These are phyloP conservation scores for Ornithorhynchus anatinus DNA, from an alignment of 2,113 vertebrate genomes.

Conservation along the genomic window DNA sequence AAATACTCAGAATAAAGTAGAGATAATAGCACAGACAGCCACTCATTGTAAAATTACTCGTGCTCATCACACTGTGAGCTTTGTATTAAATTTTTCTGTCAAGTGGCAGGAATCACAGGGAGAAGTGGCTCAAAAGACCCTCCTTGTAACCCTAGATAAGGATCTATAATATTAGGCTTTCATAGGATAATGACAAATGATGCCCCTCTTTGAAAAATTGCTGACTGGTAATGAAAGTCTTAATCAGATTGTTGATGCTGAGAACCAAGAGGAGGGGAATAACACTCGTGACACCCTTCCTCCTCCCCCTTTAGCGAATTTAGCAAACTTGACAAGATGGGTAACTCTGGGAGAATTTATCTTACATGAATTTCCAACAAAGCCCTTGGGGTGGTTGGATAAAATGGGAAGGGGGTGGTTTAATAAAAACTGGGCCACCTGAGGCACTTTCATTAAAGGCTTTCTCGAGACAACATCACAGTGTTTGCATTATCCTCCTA, in stretches of 20 bases:
- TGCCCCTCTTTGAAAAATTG: constrained; percentile 74
- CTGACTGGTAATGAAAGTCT: constrained; percentile 77
- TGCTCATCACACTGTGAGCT: constrained; percentile 80
- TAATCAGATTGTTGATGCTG: constrained; percentile 74
- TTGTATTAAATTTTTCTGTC: constrained; percentile 93
- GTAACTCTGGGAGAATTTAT: constrained; percentile 70
- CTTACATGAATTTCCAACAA: constrained; percentile 80
- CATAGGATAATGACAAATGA: constrained; percentile 81
- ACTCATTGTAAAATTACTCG: constrained; percentile 86
- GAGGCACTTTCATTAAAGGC: constrained; percentile 90
- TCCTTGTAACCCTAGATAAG: constrained; percentile 74
- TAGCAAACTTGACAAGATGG: constrained; percentile 71
- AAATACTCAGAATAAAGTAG: constrained; percentile 73
- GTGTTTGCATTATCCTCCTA: constrained; percentile 72
- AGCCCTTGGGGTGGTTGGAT: constrained; percentile 70
- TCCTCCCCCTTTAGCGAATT: constrained; percentile 55
- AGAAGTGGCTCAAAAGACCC: constrained; percentile 71
- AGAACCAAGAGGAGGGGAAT: constrained; percentile 47
- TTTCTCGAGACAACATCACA: constrained; percentile 75
- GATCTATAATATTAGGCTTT: constrained; percentile 80
- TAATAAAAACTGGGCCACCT: constrained; percentile 82
- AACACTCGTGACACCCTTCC: neutral
- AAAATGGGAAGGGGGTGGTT: constrained; percentile 74
- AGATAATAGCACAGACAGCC: constrained; percentile 80
- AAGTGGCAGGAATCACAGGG: constrained; percentile 78